Evolutionary conservation across 1,140 invertebrate genomes (phyloP), one percentile per base, ranked within the genome.

Genomic region (Aphaenogaster ashmeadi): DNA sequence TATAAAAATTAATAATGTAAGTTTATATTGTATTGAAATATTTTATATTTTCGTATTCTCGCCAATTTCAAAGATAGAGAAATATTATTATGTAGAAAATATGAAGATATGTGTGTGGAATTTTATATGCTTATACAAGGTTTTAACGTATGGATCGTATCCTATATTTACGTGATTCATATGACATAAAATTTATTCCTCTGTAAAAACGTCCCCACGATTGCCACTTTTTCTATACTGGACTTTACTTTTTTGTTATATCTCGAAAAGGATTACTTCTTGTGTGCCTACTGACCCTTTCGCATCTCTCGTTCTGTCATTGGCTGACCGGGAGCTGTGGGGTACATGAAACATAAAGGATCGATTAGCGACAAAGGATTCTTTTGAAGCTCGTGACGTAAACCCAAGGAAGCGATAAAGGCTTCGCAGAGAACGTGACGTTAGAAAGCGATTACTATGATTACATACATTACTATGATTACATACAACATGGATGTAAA

Each of bases 291-390:
- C 94, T 93, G 92, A 95, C 94, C 94, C 91, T 95, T 95, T 90
- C 94, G 92, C 33, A 93, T 79, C 92, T 95, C 94, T 90, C 94
- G 93, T 74, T 95, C 94, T 78, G 94, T 94, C 91, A 94, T 90
- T 67, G 94, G 94, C 72, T 78, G 64, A 83, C 92, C 93, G 52
- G 93, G 90, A 74, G 90, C 94, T 95, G 87, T 71, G 86, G 56
- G 66, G 87, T 78, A 93, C 91, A 94, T 89, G 91, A 93, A 89
- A 94, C 87, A 93, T 92, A 92, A 89, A 93, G 62, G 44, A 78
- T 79, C 71, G 38, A 64, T 88, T 91, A 91, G 81, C 52, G 69
- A 84, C 33, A 54, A 18, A 71, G 78, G 38, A 78, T 87, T 44
- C 50, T 74, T 47, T 38, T 33, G 36, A 52, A 69, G 38, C n/a